Evolutionary conservation across 2,888 invertebrate genomes (phyloP).

Genomic region (Lymantria dispar): DNA sequence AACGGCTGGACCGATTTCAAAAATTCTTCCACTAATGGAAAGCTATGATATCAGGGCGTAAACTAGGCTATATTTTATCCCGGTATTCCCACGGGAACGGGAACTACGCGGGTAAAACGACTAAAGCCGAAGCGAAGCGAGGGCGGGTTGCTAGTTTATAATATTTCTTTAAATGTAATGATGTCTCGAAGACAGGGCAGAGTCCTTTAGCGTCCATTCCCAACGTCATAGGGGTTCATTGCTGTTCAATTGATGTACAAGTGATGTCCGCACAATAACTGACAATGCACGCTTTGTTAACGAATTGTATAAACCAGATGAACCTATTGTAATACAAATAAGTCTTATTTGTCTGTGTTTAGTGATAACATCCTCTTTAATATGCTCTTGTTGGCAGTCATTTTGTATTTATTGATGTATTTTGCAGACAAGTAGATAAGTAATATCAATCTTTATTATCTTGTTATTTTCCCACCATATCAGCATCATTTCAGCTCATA

Average conservation of each 20-base stretch:
- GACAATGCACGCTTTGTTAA: conserved; percentile 15
- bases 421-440: neutral
- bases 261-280: conserved; percentile 15
- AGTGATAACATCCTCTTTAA: conserved; percentile 26
- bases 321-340: conserved; percentile 28
- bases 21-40: no score
- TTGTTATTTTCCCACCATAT: no score
- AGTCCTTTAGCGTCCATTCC: conserved; percentile 1
- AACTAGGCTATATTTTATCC: no score
- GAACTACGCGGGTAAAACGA: no score
- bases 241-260: conserved; percentile 23
- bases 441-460: no score
- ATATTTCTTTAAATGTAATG: neutral
- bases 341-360: conserved; percentile 14
- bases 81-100: no score
- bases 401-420: neutral
- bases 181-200: neutral
- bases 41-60: no score
- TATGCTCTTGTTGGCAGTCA: conserved; percentile 4
- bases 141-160: no score
- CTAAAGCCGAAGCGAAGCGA: no score
- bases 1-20: no score
- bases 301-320: conserved; percentile 37
- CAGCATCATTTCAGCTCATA: no score
- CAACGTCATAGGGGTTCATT: conserved; percentile 44